These are phyloP conservation scores for Tupaia chinensis DNA, from an alignment of 2,113 vertebrate species.

Conservation along the genomic window DNA sequence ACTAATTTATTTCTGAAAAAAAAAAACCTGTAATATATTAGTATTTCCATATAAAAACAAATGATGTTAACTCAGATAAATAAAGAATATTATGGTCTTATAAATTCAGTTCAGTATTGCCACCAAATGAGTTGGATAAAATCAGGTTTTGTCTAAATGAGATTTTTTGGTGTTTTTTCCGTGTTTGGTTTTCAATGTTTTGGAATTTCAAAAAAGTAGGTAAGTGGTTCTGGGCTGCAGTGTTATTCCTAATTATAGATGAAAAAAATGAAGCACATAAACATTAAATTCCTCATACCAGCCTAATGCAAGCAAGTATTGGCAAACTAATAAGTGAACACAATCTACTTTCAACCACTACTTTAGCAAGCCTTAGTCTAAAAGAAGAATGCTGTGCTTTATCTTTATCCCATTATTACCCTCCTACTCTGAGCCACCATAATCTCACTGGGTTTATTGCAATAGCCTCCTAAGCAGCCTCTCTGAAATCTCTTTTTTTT, in stretches of 20 bases:
- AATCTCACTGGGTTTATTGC: background rate
- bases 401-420: background rate
- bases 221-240: background rate
- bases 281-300: background rate
- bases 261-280: background rate
- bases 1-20: background rate
- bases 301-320: background rate
- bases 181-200: background rate
- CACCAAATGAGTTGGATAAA: background rate
- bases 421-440: background rate
- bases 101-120: conserved; percentile 17
- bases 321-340: background rate
- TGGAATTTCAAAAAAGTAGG: background rate
- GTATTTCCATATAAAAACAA: conserved; percentile 13
- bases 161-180: background rate
- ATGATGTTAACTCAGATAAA: background rate
- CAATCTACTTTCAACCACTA: background rate
- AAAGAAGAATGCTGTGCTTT: background rate
- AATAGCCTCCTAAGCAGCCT: background rate
- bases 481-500: background rate
- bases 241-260: background rate
- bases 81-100: background rate
- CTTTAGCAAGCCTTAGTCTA: background rate
- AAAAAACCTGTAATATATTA: background rate
- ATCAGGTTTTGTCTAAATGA: background rate